phyloP scores from a whole-genome alignment of 92 coral and sea anemone genomes.

The Bergia puertoricense region DNA sequence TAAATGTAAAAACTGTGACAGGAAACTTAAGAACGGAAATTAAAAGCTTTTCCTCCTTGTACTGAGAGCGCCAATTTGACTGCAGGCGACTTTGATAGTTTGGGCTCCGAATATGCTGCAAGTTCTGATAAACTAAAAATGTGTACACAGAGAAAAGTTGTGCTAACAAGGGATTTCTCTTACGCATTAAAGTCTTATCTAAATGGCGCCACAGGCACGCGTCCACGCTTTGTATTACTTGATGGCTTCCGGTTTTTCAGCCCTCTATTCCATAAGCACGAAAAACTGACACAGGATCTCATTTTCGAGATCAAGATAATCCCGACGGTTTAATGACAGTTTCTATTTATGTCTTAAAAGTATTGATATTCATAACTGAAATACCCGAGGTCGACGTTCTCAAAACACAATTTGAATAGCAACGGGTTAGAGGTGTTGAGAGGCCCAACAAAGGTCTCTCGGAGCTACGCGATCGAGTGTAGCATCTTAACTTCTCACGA shows the following conservation, averaged over 20 bases:
- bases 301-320: not conserved
- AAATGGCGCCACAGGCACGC: slow-evolving; percentile 23
- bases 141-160: not conserved
- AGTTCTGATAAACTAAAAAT: not conserved
- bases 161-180: not conserved
- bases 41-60: not conserved
- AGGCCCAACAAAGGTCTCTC: not conserved
- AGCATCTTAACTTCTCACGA: no score
- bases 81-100: not conserved
- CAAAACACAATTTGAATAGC: not conserved
- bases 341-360: no score
- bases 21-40: not conserved
- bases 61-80: not conserved
- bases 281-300: slow-evolving; percentile 16
- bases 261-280: not conserved
- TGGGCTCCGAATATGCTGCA: not conserved
- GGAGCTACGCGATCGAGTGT: not conserved
- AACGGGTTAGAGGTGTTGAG: not conserved
- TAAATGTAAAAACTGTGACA: not conserved
- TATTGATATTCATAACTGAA: not conserved
- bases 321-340: not conserved
- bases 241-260: slow-evolving; percentile 1
- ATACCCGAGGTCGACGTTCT: not conserved
- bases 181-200: slow-evolving; percentile 14
- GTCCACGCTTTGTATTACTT: slow-evolving; percentile 4